phyloP scores from a whole-genome alignment of 2,888 invertebrate species.

The Tetropium fuscum region DNA sequence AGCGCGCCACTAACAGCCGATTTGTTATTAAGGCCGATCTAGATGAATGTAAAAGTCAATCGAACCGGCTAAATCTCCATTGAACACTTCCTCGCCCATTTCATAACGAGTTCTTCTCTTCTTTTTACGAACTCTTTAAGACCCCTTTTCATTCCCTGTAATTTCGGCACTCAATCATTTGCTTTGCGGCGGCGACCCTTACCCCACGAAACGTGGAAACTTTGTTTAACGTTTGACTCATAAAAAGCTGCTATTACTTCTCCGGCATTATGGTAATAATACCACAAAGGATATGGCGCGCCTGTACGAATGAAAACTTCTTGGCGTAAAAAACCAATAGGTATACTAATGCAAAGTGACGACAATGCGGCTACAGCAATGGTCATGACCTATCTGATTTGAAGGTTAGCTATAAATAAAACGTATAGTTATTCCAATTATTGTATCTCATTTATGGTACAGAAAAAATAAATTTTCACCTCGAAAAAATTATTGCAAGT shows the following conservation, averaged over 20 bases:
- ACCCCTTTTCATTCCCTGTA: constrained; percentile 31
- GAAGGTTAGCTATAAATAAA: no score
- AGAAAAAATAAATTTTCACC: no score
- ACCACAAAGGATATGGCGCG: constrained; percentile 1
- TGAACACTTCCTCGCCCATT: constrained; percentile 38
- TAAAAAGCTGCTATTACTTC: constrained; percentile 27
- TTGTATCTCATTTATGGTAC: no score
- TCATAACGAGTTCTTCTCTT: constrained; percentile 38
- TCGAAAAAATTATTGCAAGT: no score
- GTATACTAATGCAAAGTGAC: no score
- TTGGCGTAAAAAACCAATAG: constrained; percentile 1
- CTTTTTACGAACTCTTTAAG: constrained; percentile 33
- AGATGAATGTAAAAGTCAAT: constrained; percentile 47
- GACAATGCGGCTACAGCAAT: no score
- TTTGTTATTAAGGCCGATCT: constrained; percentile 47
- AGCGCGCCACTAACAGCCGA: constrained; percentile 32
- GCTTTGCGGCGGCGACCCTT: constrained; percentile 24
- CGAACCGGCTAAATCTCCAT: constrained; percentile 44
- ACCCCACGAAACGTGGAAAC: constrained; percentile 26
- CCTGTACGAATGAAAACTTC: neutral
- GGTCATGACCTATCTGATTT: no score
- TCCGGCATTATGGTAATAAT: constrained; percentile 26
- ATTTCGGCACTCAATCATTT: constrained; percentile 41
- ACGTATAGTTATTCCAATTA: no score
- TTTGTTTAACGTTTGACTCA: constrained; percentile 32